These are phyloP conservation scores for Matsumurasca onukii DNA, from an alignment of 1,140 invertebrate species.

Conservation along the genomic window DNA sequence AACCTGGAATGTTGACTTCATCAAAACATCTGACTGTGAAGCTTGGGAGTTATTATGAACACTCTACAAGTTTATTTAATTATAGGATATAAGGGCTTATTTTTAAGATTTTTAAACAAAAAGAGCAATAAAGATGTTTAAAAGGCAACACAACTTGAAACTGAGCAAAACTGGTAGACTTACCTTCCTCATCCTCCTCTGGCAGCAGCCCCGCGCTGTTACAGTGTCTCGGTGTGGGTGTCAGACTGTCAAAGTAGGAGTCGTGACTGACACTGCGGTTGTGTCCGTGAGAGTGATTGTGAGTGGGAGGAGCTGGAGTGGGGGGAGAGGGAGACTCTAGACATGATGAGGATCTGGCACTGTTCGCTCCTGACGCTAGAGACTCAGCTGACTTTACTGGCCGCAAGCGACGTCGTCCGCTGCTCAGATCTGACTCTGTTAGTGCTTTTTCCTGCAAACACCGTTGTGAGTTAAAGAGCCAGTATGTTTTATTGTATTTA, in stretches of 20 bases:
- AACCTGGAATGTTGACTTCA: no score
- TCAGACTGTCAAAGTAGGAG: constrained; percentile 82
- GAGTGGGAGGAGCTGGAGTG: constrained; percentile 29
- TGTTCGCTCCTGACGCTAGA: constrained; percentile 50
- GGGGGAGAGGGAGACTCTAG: constrained; percentile 28
- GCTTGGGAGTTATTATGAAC: no score
- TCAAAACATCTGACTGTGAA: no score
- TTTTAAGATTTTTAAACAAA: no score
- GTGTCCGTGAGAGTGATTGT: constrained; percentile 40
- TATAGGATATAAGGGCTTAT: no score
- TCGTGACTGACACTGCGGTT: constrained; percentile 82
- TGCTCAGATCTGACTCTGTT: constrained; percentile 48
- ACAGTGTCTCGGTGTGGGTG: constrained; percentile 44
- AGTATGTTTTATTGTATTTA: no score
- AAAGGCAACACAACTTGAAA: no score
- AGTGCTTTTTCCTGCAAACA: constrained; percentile 46
- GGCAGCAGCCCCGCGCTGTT: constrained; percentile 25
- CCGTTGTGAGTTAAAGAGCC: no score
- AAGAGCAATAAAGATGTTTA: no score
- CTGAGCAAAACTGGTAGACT: background rate
- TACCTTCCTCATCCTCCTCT: constrained; percentile 37
- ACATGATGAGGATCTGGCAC: constrained; percentile 26
- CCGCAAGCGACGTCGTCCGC: constrained; percentile 55
- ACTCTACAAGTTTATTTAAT: no score
- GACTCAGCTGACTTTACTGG: constrained; percentile 72